Percentiles rank a stretch among this genome's conserved stretches.
Evolutionary conservation across 2,113 vertebrate genomes (phyloP).

Genomic region (Melanerpes aurifrons): DNA sequence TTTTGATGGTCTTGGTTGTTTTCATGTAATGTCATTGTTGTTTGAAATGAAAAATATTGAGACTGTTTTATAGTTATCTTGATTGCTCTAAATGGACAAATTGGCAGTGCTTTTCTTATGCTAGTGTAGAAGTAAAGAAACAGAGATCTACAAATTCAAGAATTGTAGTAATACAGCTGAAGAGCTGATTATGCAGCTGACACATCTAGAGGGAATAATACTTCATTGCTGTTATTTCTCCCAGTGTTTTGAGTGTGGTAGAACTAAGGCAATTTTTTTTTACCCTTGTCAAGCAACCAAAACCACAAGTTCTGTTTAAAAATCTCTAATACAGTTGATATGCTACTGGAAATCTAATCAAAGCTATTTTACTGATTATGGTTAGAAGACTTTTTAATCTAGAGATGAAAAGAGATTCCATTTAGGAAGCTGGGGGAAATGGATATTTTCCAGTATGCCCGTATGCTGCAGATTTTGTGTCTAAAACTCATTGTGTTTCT

Average conservation of each 20-base stretch:
- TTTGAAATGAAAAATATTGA: conserved; percentile 51
- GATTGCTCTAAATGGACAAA: conserved; percentile 21
- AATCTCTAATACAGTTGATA: background rate
- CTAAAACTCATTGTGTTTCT: background rate
- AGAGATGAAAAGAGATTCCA: background rate
- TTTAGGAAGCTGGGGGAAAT: background rate
- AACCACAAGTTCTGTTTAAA: background rate
- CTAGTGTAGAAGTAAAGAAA: background rate
- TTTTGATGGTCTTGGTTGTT: background rate
- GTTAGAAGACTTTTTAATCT: background rate
- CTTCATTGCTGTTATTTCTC: conserved; percentile 26
- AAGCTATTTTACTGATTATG: background rate
- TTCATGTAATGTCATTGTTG: background rate
- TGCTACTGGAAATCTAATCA: background rate
- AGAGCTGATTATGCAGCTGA: conserved; percentile 19
- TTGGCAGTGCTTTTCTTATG: background rate
- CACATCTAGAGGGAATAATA: conserved; percentile 13
- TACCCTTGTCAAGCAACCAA: background rate
- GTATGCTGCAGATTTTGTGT: background rate
- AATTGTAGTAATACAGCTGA: conserved; percentile 17
- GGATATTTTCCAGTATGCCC: background rate
- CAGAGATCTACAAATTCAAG: conserved; percentile 2
- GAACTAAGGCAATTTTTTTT: background rate
- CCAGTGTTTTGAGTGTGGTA: background rate
- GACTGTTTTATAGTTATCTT: background rate